Evolutionary conservation across 1,140 invertebrate species (phyloP).

Genomic region (Pectinophora gossypiella): DNA sequence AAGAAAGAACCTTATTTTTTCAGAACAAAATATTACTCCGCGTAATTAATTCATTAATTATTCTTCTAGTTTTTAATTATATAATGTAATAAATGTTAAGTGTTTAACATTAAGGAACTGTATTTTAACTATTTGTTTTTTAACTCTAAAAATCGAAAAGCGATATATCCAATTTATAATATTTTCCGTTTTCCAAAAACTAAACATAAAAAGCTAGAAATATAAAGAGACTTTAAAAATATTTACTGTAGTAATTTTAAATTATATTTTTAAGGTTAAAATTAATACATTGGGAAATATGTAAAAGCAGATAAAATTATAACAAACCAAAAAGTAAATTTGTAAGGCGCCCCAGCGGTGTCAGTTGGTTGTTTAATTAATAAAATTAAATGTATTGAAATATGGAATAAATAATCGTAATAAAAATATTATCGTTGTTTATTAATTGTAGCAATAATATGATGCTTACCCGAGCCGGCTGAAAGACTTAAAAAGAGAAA

Average conservation of each 20-base stretch:
- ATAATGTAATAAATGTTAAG: too few relatives aligned
- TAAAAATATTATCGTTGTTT: conserved; percentile 15
- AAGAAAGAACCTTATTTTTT: too few relatives aligned
- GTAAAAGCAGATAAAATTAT: conserved; percentile 34
- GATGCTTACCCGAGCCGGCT: too few relatives aligned
- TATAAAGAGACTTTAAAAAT: conserved; percentile 46
- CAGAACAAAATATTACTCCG: too few relatives aligned
- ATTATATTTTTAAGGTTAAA: conserved; percentile 31
- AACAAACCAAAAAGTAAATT: conserved; percentile 57
- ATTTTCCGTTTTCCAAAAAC: neutral
- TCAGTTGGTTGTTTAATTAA: conserved; percentile 42
- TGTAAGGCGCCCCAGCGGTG: conserved; percentile 20
- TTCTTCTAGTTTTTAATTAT: too few relatives aligned
- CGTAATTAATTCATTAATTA: too few relatives aligned
- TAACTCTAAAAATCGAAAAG: too few relatives aligned
- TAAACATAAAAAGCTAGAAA: conserved; percentile 21
- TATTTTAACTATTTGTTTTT: too few relatives aligned
- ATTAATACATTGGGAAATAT: conserved; percentile 45
- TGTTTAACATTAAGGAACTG: too few relatives aligned
- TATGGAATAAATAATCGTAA: conserved; percentile 61
- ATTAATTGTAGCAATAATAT: too few relatives aligned
- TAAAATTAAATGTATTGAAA: conserved; percentile 50
- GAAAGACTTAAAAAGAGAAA: too few relatives aligned
- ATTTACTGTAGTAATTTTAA: conserved; percentile 38
- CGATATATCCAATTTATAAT: too few relatives aligned